Evolutionary conservation across 2,797 vertebrate species (phyloP).

Genomic region (Ispidina picta): DNA sequence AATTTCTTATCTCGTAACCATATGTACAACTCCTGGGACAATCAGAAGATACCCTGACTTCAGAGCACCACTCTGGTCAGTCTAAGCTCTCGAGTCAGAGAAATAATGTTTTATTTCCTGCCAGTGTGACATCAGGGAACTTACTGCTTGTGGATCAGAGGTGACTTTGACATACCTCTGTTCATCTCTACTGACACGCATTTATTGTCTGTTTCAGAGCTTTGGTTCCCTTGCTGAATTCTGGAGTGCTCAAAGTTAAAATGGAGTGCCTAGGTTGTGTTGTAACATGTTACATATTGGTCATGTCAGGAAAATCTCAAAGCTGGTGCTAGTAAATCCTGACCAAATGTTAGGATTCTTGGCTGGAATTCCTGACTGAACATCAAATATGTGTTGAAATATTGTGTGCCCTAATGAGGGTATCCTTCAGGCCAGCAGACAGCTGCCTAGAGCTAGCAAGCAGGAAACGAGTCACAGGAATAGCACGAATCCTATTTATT

Average conservation of each 20-base stretch:
- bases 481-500: background rate
- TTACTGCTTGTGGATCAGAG: background rate
- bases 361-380: background rate
- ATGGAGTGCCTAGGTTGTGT: background rate
- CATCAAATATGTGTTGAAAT: accelerated
- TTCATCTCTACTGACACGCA: background rate
- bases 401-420: background rate
- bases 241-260: background rate
- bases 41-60: background rate
- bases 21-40: background rate
- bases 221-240: background rate
- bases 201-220: background rate
- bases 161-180: background rate
- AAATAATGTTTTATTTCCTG: background rate
- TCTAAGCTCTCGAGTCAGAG: background rate
- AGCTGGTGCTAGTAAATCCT: background rate
- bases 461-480: background rate
- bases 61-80: background rate
- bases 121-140: background rate
- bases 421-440: background rate
- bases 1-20: constrained; percentile 20
- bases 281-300: background rate
- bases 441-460: background rate
- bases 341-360: background rate
- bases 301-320: background rate